Conservation (phyloP, 2,797 vertebrate genomes). For the Champsocephalus gunnari region DNA sequence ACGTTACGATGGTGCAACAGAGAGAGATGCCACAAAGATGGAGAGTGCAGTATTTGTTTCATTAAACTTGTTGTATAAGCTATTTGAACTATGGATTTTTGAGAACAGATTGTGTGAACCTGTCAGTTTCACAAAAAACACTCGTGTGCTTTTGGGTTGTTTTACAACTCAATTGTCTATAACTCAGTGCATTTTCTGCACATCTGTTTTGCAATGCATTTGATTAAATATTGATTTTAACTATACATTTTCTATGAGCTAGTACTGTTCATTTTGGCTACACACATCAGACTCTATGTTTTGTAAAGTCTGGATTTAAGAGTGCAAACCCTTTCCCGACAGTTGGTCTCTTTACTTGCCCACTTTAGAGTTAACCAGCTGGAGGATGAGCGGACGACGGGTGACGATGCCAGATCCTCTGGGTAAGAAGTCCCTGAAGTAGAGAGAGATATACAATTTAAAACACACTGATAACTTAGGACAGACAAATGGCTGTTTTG, state of each 20-base stretch:
- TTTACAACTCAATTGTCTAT: background rate
- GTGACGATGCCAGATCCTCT: constrained; percentile 94
- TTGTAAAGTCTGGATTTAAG: background rate
- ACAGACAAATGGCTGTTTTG: background rate
- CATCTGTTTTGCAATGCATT: background rate
- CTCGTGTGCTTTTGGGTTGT: background rate
- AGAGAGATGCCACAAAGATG: background rate
- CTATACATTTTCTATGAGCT: no score
- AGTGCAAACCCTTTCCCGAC: background rate
- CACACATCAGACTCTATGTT: background rate
- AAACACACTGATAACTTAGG: background rate
- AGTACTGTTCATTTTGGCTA: background rate
- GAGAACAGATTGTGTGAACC: background rate
- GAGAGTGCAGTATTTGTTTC: background rate
- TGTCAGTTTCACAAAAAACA: background rate
- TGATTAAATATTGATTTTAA: no score
- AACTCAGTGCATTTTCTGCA: background rate
- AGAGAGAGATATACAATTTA: constrained; percentile 1
- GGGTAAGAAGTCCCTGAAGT: constrained; percentile 91
- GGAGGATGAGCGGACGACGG: constrained; percentile 92
- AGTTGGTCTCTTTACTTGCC: constrained; percentile 67
- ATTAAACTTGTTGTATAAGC: background rate
- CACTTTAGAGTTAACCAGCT: constrained; percentile 93
- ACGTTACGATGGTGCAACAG: background rate
- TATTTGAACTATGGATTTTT: background rate